phyloP scores from a whole-genome alignment of 2,113 vertebrate species.

The Kryptolebias marmoratus region DNA sequence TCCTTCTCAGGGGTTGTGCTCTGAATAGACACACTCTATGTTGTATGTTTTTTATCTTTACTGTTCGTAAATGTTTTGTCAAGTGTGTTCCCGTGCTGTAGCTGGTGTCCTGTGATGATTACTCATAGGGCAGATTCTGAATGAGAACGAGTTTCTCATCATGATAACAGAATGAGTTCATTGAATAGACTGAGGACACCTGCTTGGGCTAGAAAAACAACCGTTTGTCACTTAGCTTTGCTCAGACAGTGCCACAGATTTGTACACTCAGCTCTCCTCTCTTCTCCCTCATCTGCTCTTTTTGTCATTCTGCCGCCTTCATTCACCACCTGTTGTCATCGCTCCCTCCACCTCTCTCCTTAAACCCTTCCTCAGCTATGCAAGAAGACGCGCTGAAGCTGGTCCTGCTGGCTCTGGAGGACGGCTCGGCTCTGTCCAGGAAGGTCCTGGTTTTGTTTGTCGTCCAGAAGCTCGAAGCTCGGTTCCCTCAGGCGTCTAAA shows the following conservation, averaged over 20 bases:
- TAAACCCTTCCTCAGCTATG: slow-evolving; percentile 83
- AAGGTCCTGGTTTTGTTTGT: slow-evolving; percentile 98
- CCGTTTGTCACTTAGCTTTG: neutral
- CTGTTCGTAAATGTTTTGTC: too few species aligned
- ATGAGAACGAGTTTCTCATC: slow-evolving; percentile 66
- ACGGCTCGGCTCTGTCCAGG: slow-evolving; percentile 95
- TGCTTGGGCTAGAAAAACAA: neutral
- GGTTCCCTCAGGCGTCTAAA: slow-evolving; percentile 98
- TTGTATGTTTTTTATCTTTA: too few species aligned
- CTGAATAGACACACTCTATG: too few species aligned
- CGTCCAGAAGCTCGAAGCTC: slow-evolving; percentile 94
- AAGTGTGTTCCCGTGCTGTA: neutral
- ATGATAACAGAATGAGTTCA: slow-evolving; percentile 76
- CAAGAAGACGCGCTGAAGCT: slow-evolving; percentile 96
- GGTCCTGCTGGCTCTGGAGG: slow-evolving; percentile 93
- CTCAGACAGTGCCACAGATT: too few species aligned
- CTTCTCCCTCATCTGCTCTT: neutral
- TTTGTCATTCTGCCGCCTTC: neutral
- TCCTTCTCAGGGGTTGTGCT: too few species aligned
- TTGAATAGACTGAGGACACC: slow-evolving; percentile 74
- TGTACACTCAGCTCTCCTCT: neutral
- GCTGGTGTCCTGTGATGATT: slow-evolving; percentile 78
- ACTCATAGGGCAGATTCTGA: slow-evolving; percentile 86
- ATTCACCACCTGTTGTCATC: neutral
- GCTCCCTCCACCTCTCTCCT: neutral